Evolutionary conservation across 1,140 invertebrate species (phyloP), one percentile per base, ranked within the genome.

Genomic region (Cydia strobilella): DNA sequence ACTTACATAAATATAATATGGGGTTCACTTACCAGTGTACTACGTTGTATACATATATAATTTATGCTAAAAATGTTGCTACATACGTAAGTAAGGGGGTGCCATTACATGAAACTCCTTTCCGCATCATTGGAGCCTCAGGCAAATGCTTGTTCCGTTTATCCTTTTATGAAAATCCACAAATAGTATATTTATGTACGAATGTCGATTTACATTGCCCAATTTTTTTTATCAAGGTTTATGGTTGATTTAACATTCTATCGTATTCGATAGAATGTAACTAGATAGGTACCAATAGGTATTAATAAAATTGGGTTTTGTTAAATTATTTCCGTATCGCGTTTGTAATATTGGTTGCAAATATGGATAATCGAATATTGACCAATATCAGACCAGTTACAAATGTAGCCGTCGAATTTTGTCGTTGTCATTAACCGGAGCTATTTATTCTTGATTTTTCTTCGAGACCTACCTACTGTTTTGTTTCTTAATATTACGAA

Each of bases 131-230:
- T 35, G 65, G 2, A 35, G 27, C 65, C 65, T 35, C 65, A 18
- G 31, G 65, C 35, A 39, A 69, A 69, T 69, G 63, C 13, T 31
- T 66, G 65, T 42, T 42, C 31, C 15, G n/a, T n/a, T 69, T 69
- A 7, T 2, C 7, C 31, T 35, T 18, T 45, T 15, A 54, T 54
- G 51, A 18, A 18, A 18, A 23, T 10, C 20, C 20, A 54, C 51
- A 59, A 59, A 59, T 59, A 59, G 13, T 54, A 54, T 54, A 27
- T 27, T 27, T n/a, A n/a, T n/a, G n/a, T n/a, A n/a, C 25, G 13
- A 54, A n/a, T n/a, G n/a, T 54, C 15, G 51, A 6, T 20, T 54
- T 13, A 20, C 5, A 20, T 54, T 54, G n/a, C n/a, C 15, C 51
- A 20, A 12, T 15, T 48, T 3, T n/a, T 48, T 51, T 51, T 51